Conservation (phyloP, 2,888 invertebrate genomes). For the Aelia acuminata region DNA sequence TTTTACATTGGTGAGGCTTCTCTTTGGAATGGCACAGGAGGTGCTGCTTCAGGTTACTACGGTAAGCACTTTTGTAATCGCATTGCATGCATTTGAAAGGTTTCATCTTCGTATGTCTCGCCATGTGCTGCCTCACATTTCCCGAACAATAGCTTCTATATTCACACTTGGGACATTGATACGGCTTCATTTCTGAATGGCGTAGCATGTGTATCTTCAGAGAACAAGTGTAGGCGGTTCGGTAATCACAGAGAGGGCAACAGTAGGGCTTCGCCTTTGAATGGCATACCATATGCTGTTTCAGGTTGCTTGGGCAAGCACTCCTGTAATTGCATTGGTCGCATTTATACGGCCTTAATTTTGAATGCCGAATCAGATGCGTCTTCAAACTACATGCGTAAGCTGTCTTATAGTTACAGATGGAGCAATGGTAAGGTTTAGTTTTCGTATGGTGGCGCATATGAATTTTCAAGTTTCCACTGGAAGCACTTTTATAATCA, state of each 20-base stretch:
- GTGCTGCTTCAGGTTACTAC: constrained; percentile 34
- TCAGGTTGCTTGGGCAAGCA: constrained; percentile 19
- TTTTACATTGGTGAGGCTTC: neutral
- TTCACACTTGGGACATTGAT: constrained; percentile 5
- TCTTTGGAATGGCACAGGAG: constrained; percentile 6
- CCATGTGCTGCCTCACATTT: constrained; percentile 27
- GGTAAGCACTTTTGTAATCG: constrained; percentile 27
- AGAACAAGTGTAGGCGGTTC: constrained; percentile 22
- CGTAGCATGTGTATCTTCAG: constrained; percentile 34
- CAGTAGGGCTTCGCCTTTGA: constrained; percentile 8
- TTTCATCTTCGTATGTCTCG: constrained; percentile 5
- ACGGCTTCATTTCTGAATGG: constrained; percentile 10
- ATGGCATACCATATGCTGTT: constrained; percentile 35
- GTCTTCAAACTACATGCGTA: constrained; percentile 35
- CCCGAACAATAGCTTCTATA: constrained; percentile 32
- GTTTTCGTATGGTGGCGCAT: neutral
- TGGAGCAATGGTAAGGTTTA: constrained; percentile 28
- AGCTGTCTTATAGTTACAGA: constrained; percentile 17
- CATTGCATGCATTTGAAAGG: neutral
- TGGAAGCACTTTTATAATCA: constrained; percentile 19
- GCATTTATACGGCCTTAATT: constrained; percentile 12
- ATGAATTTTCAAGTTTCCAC: constrained; percentile 29
- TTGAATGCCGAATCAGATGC: constrained; percentile 5
- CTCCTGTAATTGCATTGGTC: neutral
- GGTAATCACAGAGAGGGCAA: constrained; percentile 5